phyloP scores from a whole-genome alignment of 1,140 invertebrate species.

The Forficula auricularia region DNA sequence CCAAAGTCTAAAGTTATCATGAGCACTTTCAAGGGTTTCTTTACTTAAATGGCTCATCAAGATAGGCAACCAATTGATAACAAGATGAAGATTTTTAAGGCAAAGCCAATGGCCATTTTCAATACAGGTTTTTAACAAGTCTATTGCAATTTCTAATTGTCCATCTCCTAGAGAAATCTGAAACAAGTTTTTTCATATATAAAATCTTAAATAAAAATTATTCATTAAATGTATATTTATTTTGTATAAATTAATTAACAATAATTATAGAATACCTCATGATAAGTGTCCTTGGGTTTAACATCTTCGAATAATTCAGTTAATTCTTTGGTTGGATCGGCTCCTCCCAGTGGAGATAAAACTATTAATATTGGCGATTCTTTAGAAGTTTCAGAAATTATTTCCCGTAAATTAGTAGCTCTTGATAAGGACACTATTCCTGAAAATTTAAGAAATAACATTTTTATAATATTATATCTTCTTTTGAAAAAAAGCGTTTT shows the following conservation, averaged over 20 bases:
- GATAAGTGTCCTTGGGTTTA: not conserved
- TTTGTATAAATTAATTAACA: too few species aligned
- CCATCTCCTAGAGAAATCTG: conserved; percentile 59
- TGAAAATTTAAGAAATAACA: too few species aligned
- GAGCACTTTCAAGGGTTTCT: conserved; percentile 27
- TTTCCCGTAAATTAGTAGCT: too few species aligned
- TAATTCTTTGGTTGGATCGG: conserved; percentile 68
- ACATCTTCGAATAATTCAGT: not conserved
- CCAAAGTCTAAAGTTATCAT: conserved; percentile 55
- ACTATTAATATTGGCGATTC: conserved; percentile 60
- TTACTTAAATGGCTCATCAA: conserved; percentile 53
- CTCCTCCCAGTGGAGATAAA: conserved; percentile 39
- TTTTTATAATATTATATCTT: too few species aligned
- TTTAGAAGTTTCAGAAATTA: conserved; percentile 26
- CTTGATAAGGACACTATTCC: too few species aligned
- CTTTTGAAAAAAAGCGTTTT: too few species aligned
- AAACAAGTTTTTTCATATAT: conserved; percentile 3
- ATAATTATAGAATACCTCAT: too few species aligned
- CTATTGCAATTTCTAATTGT: conserved; percentile 43
- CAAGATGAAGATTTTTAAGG: conserved; percentile 78
- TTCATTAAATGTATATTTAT: not conserved
- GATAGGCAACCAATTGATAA: conserved; percentile 53
- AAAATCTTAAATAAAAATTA: conserved; percentile 2
- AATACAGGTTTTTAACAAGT: conserved; percentile 21
- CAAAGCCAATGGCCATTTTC: conserved; percentile 53